phyloP scores from a whole-genome alignment of 2,113 vertebrate genomes.

The Tetrao urogallus region DNA sequence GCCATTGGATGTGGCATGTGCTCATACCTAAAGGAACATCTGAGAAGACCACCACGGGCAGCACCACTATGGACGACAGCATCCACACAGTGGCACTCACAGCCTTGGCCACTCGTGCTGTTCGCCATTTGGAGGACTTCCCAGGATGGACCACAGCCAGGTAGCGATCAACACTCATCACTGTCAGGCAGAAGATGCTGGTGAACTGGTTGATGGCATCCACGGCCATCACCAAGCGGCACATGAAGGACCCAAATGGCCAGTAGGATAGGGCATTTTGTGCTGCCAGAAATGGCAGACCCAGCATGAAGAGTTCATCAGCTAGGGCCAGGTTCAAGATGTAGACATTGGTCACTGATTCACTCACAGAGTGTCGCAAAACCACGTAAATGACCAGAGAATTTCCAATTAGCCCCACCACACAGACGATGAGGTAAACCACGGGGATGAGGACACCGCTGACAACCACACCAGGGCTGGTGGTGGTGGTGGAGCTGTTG shows the following conservation, averaged over 20 bases:
- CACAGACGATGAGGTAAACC: constrained; percentile 91
- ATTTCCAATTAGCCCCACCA: constrained; percentile 91
- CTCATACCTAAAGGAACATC: constrained; percentile 87
- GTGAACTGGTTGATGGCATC: constrained; percentile 98
- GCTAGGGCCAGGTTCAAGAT: constrained; percentile 95
- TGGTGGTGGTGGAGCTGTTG: constrained; percentile 36
- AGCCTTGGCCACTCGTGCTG: constrained; percentile 85
- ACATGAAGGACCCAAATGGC: constrained; percentile 95
- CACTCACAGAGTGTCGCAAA: constrained; percentile 85
- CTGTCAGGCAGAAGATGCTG: constrained; percentile 96
- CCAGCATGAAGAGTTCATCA: constrained; percentile 96
- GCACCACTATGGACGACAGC: constrained; percentile 89
- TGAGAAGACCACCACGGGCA: constrained; percentile 92
- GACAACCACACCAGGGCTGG: constrained; percentile 72
- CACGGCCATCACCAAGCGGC: constrained; percentile 94
- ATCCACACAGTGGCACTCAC: constrained; percentile 91
- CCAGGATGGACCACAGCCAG: constrained; percentile 92
- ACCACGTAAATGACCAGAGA: constrained; percentile 93
- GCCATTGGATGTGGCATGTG: constrained; percentile 95
- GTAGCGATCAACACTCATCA: constrained; percentile 96
- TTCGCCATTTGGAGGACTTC: constrained; percentile 89
- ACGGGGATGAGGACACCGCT: constrained; percentile 88
- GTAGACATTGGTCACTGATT: constrained; percentile 94
- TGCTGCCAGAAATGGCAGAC: constrained; percentile 91
- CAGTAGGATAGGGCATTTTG: constrained; percentile 94